phyloP scores from a whole-genome alignment of 2,797 vertebrate species.

The Adelosebastes latens region DNA sequence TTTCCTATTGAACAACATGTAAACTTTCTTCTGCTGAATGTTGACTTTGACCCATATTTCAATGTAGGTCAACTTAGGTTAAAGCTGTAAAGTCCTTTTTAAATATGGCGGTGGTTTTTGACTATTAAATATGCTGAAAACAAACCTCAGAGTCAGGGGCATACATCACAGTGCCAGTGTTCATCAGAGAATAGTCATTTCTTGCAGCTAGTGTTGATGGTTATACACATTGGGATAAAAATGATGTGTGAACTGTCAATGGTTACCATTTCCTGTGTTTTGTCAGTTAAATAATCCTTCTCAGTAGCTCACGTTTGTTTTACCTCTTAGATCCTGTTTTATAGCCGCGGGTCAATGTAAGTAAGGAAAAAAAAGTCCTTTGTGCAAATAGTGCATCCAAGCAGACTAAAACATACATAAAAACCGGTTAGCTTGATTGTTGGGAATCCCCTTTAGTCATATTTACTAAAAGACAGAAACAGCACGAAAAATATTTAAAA shows the following conservation, averaged over 20 bases:
- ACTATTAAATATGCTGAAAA: not conserved
- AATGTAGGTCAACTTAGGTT: slow-evolving; percentile 6
- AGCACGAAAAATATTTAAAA: not conserved
- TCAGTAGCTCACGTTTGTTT: not conserved
- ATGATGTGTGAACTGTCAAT: not conserved
- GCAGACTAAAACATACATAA: not conserved
- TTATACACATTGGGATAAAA: not conserved
- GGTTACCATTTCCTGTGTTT: not conserved
- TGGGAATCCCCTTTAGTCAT: not conserved
- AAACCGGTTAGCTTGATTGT: not conserved
- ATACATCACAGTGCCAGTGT: not conserved
- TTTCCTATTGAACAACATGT: not conserved
- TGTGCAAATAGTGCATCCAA: slow-evolving; percentile 3
- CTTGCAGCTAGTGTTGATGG: not conserved
- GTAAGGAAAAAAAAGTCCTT: not conserved
- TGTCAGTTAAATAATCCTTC: not conserved
- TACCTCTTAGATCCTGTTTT: slow-evolving; percentile 1
- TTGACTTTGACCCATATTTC: slow-evolving; percentile 21
- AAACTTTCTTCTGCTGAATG: not conserved
- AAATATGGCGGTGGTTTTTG: not conserved
- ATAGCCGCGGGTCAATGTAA: not conserved
- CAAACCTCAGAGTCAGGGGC: not conserved
- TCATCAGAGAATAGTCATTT: not conserved
- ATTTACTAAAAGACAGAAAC: not conserved
- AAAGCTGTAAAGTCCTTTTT: not conserved